Conservation (phyloP, 2,113 vertebrate genomes). For the Pygoscelis adeliae region DNA sequence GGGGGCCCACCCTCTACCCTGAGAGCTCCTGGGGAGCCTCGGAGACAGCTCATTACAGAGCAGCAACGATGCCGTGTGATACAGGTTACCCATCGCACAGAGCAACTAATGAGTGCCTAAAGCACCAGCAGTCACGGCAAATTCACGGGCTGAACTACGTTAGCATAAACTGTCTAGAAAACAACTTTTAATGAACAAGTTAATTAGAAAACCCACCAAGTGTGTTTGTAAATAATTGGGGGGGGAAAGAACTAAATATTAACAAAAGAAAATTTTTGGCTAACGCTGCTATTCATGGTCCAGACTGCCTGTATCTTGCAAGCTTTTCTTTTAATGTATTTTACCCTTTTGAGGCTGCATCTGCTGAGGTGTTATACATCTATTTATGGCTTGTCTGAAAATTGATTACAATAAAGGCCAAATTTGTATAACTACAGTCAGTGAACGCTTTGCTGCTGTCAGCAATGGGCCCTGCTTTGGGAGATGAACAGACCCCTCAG, state of each 20-base stretch:
- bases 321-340: neutral
- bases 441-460: neutral
- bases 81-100: fast-evolving
- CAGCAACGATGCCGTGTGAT: neutral
- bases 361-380: neutral
- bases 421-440: neutral
- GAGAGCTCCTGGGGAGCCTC: neutral
- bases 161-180: neutral
- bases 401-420: neutral
- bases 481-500: neutral
- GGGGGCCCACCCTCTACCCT: fast-evolving
- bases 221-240: neutral
- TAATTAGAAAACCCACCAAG: neutral
- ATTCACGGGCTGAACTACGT: neutral
- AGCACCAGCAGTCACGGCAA: neutral
- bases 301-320: neutral
- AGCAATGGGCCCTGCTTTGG: neutral
- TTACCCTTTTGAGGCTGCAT: neutral
- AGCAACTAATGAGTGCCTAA: neutral
- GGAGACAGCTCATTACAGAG: neutral
- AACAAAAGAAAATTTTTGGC: neutral
- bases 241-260: neutral
- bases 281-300: fast-evolving
- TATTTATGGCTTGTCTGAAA: neutral
- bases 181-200: neutral